Conservation (phyloP, 1,140 invertebrate genomes). For the Lepidurus apus region DNA sequence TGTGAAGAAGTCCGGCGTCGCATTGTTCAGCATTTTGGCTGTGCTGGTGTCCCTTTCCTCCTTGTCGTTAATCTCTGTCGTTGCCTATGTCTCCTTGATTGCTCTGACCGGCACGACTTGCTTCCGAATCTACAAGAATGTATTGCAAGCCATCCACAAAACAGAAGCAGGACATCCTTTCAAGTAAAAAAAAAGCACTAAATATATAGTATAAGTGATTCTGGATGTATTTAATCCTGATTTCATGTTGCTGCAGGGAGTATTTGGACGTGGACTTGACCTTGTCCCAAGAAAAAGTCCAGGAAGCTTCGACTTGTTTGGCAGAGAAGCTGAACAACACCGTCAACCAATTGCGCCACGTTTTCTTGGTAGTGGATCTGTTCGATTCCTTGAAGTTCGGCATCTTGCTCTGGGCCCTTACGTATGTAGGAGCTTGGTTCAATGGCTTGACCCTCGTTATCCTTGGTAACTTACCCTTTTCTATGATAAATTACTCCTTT, state of each 20-base stretch:
- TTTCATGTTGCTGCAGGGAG: slow-evolving; percentile 53
- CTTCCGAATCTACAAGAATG: slow-evolving; percentile 93
- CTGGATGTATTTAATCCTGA: background rate
- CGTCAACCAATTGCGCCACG: slow-evolving; percentile 72
- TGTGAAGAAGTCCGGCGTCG: slow-evolving; percentile 85
- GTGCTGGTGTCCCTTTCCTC: slow-evolving; percentile 85
- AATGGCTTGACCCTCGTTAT: slow-evolving; percentile 96
- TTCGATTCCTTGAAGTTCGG: slow-evolving; percentile 93
- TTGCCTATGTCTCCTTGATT: slow-evolving; percentile 82
- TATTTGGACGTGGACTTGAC: slow-evolving; percentile 79
- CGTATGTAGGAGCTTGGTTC: slow-evolving; percentile 95
- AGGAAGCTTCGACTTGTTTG: slow-evolving; percentile 72
- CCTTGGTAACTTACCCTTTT: slow-evolving; percentile 61
- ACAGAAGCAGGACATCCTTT: slow-evolving; percentile 95
- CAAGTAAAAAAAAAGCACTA: slow-evolving; percentile 66
- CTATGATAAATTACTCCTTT: background rate
- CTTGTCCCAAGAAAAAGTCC: slow-evolving; percentile 79
- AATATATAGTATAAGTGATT: background rate
- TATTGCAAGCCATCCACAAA: slow-evolving; percentile 93
- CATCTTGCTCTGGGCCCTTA: slow-evolving; percentile 85
- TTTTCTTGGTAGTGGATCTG: slow-evolving; percentile 93
- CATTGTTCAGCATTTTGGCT: slow-evolving; percentile 77
- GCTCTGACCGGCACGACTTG: slow-evolving; percentile 74
- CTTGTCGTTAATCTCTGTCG: slow-evolving; percentile 91
- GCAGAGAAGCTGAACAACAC: slow-evolving; percentile 78